Conservation (phyloP, 2,797 vertebrate genomes). For the Crypturellus tataupa region DNA sequence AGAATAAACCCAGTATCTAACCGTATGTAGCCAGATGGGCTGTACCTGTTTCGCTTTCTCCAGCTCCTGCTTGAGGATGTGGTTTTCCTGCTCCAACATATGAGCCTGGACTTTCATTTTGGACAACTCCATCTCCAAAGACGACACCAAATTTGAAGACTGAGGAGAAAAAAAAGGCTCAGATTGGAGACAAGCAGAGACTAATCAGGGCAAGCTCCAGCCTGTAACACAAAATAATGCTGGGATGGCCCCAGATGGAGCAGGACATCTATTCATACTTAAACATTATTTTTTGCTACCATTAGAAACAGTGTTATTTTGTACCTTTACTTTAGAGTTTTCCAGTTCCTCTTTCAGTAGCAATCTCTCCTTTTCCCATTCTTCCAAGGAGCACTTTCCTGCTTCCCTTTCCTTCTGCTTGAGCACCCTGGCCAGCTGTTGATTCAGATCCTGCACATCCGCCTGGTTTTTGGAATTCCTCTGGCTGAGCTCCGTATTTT, state of each 20-base stretch:
- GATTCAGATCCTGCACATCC: conserved; percentile 83
- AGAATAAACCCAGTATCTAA: not conserved
- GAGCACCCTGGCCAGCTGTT: conserved; percentile 82
- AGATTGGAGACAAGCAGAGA: not conserved
- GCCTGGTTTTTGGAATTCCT: conserved; percentile 84
- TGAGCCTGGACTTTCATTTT: conserved; percentile 82
- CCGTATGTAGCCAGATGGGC: not conserved
- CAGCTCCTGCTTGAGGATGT: conserved; percentile 85
- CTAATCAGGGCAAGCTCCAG: not conserved
- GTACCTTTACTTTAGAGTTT: conserved; percentile 74
- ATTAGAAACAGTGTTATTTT: rapidly evolving
- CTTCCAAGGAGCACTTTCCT: conserved; percentile 44
- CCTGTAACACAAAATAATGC: rapidly evolving
- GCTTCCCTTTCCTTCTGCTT: conserved; percentile 77
- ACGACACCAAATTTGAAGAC: conserved; percentile 85
- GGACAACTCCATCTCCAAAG: conserved; percentile 87
- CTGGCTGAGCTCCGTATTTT: conserved; percentile 85
- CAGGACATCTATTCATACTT: not conserved
- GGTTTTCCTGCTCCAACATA: conserved; percentile 86
- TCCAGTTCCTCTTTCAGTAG: conserved; percentile 76
- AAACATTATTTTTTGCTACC: rapidly evolving
- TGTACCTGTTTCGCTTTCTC: conserved; percentile 84
- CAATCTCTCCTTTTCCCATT: conserved; percentile 75
- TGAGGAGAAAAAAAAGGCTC: conserved; percentile 38
- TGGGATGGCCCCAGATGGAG: not conserved